Base-by-base conservation (phyloP, 2,113 vertebrate species). In the Sylvilagus bachmani region DNA sequence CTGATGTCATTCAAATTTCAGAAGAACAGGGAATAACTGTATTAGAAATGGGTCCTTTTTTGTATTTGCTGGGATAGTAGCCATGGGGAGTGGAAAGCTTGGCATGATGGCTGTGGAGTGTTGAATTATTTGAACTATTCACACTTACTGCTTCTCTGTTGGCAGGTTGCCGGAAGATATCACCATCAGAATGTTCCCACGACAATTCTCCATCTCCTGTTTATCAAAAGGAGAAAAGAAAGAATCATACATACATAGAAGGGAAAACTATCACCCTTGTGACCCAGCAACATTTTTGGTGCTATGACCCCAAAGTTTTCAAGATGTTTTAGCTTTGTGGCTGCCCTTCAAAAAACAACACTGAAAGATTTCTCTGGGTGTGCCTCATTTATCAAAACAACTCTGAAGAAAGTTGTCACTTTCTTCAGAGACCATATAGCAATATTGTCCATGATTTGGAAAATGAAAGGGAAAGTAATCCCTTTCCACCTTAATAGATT, bases 61-160 rank as follows among this genome's bases (percentile, higher is more conserved):
- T 93, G 31, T 51, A 82, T 74, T 70, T 93, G 36, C 64, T 70
- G 70, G 64, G 71, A 82, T 44, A 92, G 49, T 51, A 88, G 64
- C 89, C 83, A 97, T 9, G 33, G 29, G 51, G 12, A 86, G 81
- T 93, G 36, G 29, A 91, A 81, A 86, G 94, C 67, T 95, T 89
- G 93, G 79, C 66, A 21, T 96, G 73, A 81, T 86, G 14, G 14
- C 49, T 95, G 69, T 89, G 25, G 13, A 73, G 70, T 88, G 66
- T 71, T 93, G 92, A 92, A 93, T 94, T 95, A 90, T 90, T 86
- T 86, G 92, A 93, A 69, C 38, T 95, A 84, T 94, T 90, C 29
- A 94, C 70, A 98, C 98, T 98, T 98, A 99, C 99, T 1, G 98
- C 98, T 98, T 99, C 99, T 96, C 99, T 98, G 97, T 99, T 99